These are phyloP conservation scores for Mellivora capensis DNA, from an alignment of 2,113 vertebrate species.

Conservation along the genomic window DNA sequence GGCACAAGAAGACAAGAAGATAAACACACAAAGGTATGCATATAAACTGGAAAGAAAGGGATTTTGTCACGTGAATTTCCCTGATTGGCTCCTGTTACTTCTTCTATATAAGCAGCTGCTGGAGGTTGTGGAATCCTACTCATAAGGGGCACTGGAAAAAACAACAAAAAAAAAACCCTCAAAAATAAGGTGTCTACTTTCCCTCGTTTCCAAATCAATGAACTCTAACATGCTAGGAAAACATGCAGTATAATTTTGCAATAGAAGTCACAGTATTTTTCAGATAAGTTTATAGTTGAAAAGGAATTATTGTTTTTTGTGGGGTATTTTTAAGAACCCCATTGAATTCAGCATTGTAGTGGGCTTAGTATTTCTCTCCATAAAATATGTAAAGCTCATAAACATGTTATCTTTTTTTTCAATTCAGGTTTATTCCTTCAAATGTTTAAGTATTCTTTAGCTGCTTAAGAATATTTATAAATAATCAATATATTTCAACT, in stretches of 20 bases:
- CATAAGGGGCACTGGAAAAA: fast-evolving
- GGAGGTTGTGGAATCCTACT: background rate
- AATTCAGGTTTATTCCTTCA: background rate
- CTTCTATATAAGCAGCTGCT: fast-evolving
- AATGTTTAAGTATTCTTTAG: background rate
- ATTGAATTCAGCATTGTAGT: background rate
- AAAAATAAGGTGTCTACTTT: background rate
- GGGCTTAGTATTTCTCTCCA: background rate
- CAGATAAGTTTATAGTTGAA: background rate
- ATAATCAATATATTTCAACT: background rate
- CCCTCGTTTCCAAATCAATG: background rate
- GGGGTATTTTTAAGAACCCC: background rate
- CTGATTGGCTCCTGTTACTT: background rate
- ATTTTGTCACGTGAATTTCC: background rate
- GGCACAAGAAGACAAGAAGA: background rate
- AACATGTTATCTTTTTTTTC: too few relatives aligned
- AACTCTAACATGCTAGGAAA: background rate
- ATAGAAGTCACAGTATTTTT: too few relatives aligned
- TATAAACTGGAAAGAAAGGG: background rate
- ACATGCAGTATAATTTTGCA: too few relatives aligned
- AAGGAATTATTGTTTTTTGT: background rate
- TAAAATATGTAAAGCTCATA: background rate
- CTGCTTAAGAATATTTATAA: background rate
- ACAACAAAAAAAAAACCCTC: too few relatives aligned
- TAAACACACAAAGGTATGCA: too few relatives aligned